Base-by-base conservation (phyloP, 2,888 invertebrate species). In the Acrobasis suavella region DNA sequence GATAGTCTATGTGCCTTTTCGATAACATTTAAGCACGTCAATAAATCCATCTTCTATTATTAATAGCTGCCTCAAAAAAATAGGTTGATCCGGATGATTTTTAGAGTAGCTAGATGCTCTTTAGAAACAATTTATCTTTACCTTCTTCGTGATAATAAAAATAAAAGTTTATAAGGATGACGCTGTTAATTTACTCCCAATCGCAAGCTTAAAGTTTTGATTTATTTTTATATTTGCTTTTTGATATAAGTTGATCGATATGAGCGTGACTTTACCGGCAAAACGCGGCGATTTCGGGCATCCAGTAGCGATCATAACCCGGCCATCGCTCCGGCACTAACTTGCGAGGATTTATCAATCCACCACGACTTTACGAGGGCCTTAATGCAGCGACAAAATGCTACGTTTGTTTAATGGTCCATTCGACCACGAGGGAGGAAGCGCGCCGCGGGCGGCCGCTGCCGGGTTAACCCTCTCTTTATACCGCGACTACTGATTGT, bases 361-460 rank as follows among this genome's bases (percentile, higher is more conserved):
- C 84, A 76, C 74, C 78, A 68, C 64, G 75, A 79, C 81, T 88
- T 88, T 87, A 87, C 73, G 85, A 82, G 74, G 67, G 70, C 76
- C 74, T 79, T 81, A 80, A 83, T 82, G 81, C 52, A 59, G 52
- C 54, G 64, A 61, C 62, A 62, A 64, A 67, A 67, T 62, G 42
- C 52, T n/a, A 60, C 51, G 62, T 62, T 66, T 59, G 59, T 62
- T 64, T 65, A 65, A 66, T 66, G 60, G 62, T 78, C 76, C 75
- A 78, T 79, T 77, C 72, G 72, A 67, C 56, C 66, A 72, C 85
- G 80, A 85, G 83, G 81, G 81, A 81, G 70, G 76, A 77, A 80
- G 75, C 69, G 64, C 88, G 62, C 88, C 64, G 80, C 87, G 78
- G 88, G 87, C 78, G 86, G 82, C 82, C 85, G 76, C 83, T 82